Evolutionary conservation across 2,113 vertebrate species (phyloP).

Genomic region (Albula glossodonta): DNA sequence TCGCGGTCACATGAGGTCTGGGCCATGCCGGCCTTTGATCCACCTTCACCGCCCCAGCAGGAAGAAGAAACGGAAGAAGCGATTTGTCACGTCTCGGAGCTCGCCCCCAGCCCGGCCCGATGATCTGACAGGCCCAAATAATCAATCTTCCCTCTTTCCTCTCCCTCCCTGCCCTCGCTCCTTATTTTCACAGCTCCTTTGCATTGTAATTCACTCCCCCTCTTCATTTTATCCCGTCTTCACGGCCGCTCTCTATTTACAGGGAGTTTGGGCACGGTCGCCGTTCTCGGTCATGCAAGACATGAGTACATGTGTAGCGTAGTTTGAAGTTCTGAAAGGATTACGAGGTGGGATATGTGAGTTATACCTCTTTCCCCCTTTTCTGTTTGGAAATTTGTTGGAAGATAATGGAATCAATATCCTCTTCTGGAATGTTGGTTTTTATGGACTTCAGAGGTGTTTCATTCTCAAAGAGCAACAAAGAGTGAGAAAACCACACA

Average conservation of each 20-base stretch:
- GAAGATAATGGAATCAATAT: too few species aligned
- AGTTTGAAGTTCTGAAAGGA: too few species aligned
- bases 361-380: too few species aligned
- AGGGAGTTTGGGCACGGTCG: not conserved
- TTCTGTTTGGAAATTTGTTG: too few species aligned
- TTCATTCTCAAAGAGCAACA: too few species aligned
- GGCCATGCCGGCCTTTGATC: slow-evolving; percentile 70
- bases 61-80: slow-evolving; percentile 75
- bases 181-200: slow-evolving; percentile 47
- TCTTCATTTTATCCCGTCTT: not conserved
- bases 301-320: not conserved
- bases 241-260: not conserved
- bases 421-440: too few species aligned
- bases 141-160: slow-evolving; percentile 65
- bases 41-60: slow-evolving; percentile 65
- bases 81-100: slow-evolving; percentile 73
- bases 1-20: slow-evolving; percentile 46
- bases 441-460: too few species aligned
- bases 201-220: slow-evolving; percentile 39
- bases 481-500: too few species aligned
- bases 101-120: slow-evolving; percentile 73
- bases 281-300: too few species aligned
- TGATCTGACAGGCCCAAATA: slow-evolving; percentile 72
- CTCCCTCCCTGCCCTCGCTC: slow-evolving; percentile 34
- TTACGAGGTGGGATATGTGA: too few species aligned